phyloP scores from a whole-genome alignment of 2,888 invertebrate genomes.

The Lasioglossum pauxillum region DNA sequence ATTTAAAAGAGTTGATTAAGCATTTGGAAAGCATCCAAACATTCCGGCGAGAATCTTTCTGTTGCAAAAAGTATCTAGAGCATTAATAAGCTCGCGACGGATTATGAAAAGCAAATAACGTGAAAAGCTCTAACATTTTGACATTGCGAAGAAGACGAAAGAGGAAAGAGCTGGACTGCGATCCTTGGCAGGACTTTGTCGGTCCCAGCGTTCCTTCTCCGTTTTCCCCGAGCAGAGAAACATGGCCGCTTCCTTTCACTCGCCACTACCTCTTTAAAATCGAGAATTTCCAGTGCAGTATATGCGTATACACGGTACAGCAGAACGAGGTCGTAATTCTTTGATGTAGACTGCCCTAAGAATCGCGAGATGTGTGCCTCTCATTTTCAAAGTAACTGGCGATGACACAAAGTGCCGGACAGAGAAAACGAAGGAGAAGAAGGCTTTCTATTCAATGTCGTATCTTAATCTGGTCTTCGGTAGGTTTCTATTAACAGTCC shows the following conservation, averaged over 20 bases:
- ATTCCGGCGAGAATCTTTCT: not conserved
- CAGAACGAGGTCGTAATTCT: conserved; percentile 58
- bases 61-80: not conserved
- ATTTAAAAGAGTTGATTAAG: not conserved
- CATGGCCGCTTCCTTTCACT: conserved; percentile 5
- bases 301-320: not conserved
- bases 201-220: conserved; percentile 14
- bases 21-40: not conserved
- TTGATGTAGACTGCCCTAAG: conserved; percentile 50
- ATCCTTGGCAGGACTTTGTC: conserved; percentile 39
- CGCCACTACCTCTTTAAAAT: conserved; percentile 49
- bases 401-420: conserved; percentile 25
- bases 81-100: not conserved
- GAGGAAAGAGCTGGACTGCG: conserved; percentile 14
- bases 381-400: conserved; percentile 46
- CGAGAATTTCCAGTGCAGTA: conserved; percentile 44
- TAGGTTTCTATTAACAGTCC: conserved; percentile 28
- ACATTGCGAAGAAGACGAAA: conserved; percentile 1
- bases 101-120: not conserved
- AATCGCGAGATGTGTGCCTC: conserved; percentile 34
- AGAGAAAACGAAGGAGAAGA: not conserved
- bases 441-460: conserved; percentile 29
- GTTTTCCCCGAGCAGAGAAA: not conserved
- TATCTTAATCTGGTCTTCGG: conserved; percentile 17
- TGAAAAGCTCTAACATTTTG: conserved; percentile 26